Evolutionary conservation across 1,140 invertebrate genomes (phyloP).

Genomic region (Cydia fagiglandana): DNA sequence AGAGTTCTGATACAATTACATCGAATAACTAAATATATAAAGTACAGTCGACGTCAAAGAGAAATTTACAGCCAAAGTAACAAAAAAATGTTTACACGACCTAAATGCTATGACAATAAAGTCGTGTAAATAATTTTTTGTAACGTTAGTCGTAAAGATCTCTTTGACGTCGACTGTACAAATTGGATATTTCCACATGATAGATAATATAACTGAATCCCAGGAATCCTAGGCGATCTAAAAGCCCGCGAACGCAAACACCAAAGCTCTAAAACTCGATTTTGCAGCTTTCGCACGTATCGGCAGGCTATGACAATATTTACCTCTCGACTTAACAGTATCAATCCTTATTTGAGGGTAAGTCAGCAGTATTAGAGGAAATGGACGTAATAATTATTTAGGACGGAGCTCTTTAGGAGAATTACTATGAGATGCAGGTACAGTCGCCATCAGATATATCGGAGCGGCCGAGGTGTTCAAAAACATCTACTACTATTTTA

Average conservation of each 20-base stretch:
- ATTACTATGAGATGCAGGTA: not conserved
- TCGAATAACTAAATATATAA: not conserved
- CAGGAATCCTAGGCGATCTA: not conserved
- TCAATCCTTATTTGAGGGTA: slow-evolving; percentile 2
- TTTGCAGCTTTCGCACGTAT: slow-evolving; percentile 19
- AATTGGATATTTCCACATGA: not conserved
- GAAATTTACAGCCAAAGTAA: no score
- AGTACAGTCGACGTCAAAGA: no score
- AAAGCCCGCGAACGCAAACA: not conserved
- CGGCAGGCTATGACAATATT: slow-evolving; percentile 15
- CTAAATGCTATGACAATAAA: no score
- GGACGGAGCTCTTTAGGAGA: not conserved
- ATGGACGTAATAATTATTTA: not conserved
- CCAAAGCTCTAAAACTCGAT: not conserved
- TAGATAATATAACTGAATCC: not conserved
- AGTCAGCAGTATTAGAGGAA: not conserved
- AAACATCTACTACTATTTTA: no score
- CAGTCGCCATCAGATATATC: no score
- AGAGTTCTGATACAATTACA: not conserved
- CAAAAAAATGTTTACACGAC: no score
- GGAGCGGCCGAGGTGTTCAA: no score
- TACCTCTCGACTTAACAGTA: slow-evolving; percentile 11
- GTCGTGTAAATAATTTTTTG: no score
- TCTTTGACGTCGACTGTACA: no score
- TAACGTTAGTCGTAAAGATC: no score